phyloP scores from a whole-genome alignment of 2,797 vertebrate genomes.

The Artibeus jamaicensis region DNA sequence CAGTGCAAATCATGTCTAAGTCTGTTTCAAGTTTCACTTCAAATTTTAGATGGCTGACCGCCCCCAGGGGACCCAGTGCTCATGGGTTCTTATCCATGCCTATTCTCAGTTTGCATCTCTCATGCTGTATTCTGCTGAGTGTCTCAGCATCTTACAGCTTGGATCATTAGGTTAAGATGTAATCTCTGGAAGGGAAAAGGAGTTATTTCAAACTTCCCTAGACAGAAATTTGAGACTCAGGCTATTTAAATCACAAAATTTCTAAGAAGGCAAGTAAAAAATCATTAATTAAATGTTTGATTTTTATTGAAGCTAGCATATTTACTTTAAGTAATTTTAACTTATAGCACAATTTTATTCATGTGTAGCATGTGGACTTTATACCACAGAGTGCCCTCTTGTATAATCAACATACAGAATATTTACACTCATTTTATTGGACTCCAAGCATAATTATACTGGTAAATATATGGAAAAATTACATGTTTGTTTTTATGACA shows the following conservation, averaged over 20 bases:
- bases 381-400: slow-evolving; percentile 44
- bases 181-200: not conserved
- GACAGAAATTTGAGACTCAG: slow-evolving; percentile 3
- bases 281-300: slow-evolving; percentile 71
- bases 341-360: slow-evolving; percentile 61
- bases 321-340: slow-evolving; percentile 69
- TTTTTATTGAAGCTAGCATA: slow-evolving; percentile 66
- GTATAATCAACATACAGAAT: slow-evolving; percentile 53
- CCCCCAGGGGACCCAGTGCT: accelerated
- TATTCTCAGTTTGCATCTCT: not conserved
- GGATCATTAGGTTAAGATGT: not conserved
- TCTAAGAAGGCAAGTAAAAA: slow-evolving; percentile 62
- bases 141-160: not conserved
- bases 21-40: not conserved
- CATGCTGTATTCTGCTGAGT: not conserved
- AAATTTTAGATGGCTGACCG: not conserved
- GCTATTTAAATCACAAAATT: slow-evolving; percentile 28
- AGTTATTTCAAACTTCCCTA: slow-evolving; percentile 42
- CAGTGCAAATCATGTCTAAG: not conserved
- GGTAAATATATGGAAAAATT: slow-evolving; percentile 63
- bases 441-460: slow-evolving; percentile 58
- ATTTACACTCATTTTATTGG: slow-evolving; percentile 73
- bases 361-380: slow-evolving; percentile 48
- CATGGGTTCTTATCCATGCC: not conserved
- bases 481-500: slow-evolving; percentile 64